Percentiles rank a stretch among this genome's conserved stretches.
Conservation (phyloP, 2,113 vertebrate genomes). For the Corythornis madagascariensis region DNA sequence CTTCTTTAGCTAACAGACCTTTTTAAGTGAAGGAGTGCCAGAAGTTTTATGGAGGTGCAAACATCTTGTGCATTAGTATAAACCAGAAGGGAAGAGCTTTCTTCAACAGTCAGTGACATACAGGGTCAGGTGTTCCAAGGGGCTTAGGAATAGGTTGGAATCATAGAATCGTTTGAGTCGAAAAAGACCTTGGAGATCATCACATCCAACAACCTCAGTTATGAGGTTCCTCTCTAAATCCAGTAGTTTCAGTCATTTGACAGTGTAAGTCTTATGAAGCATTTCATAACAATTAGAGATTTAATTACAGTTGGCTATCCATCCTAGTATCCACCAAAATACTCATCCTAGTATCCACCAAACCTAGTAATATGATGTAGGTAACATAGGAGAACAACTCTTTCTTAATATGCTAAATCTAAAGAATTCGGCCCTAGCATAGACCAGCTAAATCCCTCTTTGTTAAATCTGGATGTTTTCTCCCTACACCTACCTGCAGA, state of each 20-base stretch:
- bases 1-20: background rate
- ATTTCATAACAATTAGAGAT: background rate
- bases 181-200: background rate
- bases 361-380: background rate
- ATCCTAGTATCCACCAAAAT: background rate
- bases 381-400: background rate
- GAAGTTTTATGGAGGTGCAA: background rate
- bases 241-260: background rate
- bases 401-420: background rate
- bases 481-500: background rate
- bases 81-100: background rate
- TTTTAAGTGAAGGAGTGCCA: background rate
- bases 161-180: background rate
- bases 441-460: background rate
- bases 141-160: background rate
- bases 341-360: background rate
- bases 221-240: background rate
- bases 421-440: background rate
- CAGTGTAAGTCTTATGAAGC: background rate
- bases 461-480: background rate
- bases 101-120: background rate
- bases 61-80: background rate
- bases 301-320: background rate
- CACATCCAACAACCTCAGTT: background rate
- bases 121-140: background rate